A percentile compares a stretch with the other conserved stretches of the same genome.
phyloP scores from a whole-genome alignment of 2,797 vertebrate genomes.

The Podarcis siculus region DNA sequence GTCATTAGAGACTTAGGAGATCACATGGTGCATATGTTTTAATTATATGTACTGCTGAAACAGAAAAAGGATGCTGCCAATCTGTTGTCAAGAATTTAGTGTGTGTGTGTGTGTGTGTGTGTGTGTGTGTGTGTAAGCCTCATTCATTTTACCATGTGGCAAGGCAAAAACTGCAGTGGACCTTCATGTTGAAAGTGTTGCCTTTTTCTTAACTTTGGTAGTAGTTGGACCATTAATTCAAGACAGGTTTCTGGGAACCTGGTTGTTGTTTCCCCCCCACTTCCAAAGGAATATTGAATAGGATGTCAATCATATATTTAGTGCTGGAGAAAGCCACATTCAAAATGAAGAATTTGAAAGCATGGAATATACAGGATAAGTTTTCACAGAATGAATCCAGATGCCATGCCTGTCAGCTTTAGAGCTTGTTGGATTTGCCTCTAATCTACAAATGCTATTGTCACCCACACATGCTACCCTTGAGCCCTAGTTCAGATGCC shows the following conservation, averaged over 20 bases:
- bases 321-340: neutral
- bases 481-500: neutral
- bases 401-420: neutral
- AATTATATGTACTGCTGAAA: conserved; percentile 35
- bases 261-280: conserved; percentile 33
- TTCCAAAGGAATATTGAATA: conserved; percentile 40
- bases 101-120: too few relatives aligned
- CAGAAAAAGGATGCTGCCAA: conserved; percentile 14
- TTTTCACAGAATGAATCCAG: neutral
- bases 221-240: conserved; percentile 4
- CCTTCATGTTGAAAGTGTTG: conserved; percentile 37
- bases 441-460: neutral
- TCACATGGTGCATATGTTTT: conserved; percentile 9
- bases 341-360: neutral
- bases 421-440: neutral
- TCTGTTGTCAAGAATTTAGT: conserved; percentile 18
- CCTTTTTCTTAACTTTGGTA: conserved; percentile 31
- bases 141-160: conserved; percentile 50
- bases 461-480: neutral
- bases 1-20: neutral
- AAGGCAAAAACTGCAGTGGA: conserved; percentile 44
- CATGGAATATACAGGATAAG: neutral
- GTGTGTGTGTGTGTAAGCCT: neutral
- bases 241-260: conserved; percentile 25
- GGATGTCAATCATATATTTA: conserved; percentile 46